Evolutionary conservation across 2,797 vertebrate genomes (phyloP), one percentile per base, ranked within the genome.

Genomic region (Chelmon rostratus): DNA sequence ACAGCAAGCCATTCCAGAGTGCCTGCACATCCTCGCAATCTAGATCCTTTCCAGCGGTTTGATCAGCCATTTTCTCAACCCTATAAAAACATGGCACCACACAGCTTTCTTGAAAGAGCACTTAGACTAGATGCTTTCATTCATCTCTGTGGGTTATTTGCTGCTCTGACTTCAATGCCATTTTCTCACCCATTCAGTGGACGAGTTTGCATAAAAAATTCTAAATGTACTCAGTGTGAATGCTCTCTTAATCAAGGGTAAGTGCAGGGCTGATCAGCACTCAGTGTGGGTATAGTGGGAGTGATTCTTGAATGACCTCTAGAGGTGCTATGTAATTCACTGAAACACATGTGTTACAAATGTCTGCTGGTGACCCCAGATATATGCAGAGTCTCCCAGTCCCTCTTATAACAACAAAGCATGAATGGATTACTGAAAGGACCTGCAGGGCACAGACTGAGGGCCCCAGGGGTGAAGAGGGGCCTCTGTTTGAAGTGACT

Each of bases 131-230:
- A 28, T 3, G 11, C 59, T 69, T 40, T 25, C 42, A 28, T 19
- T 6, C 19, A 12, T 23, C 10, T 52, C 37, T 40, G 66, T 13
- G 16, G 18, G 23, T 56, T 40, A 28, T 44, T 66, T 37, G 12
- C 42, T 44, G 52, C 75, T 52, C 15, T 3, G 31, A 38, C 9
- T 35, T 53, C 37, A 47, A 53, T 31, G 37, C 23, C 44, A 47
- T 68, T 78, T 61, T 59, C 42, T 61, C 37, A 62, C 50, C 49
- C 63, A 54, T 67, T 79, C 56, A 57, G 12, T 18, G 19, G 25
- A 40, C n/a, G 28, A 28, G 37, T 50, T 50, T 28, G 38, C 33
- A 73, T 47, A 37, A 23, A 52, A 8, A 40, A 37, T 47, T 74
- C 42, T 35, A 15, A 68, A 47, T 23, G 0, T n/a, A 68, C 57